Evolutionary conservation across 2,797 vertebrate species (phyloP).

Genomic region (Lepus townsendii): DNA sequence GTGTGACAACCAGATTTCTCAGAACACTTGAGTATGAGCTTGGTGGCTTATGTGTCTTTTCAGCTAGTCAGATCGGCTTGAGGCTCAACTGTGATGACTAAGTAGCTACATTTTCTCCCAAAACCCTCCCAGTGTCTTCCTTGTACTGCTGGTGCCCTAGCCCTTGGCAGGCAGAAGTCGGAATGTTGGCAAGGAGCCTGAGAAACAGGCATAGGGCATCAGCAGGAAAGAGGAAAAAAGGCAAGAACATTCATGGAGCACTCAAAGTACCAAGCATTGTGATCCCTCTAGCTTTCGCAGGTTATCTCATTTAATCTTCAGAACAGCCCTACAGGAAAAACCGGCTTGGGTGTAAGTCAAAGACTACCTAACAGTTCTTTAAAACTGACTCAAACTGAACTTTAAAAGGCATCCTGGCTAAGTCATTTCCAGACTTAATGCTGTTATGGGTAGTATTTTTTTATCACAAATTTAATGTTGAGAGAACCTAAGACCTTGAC

Average conservation of each 20-base stretch:
- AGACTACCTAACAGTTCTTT: constrained; percentile 20
- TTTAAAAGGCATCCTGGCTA: constrained; percentile 35
- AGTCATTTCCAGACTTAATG: constrained; percentile 29
- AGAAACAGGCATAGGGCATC: neutral
- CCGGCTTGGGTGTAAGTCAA: neutral
- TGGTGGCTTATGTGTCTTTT: constrained; percentile 7
- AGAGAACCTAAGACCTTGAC: constrained; percentile 48
- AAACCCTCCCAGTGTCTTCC: neutral
- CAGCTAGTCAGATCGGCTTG: constrained; percentile 9
- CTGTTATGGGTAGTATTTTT: neutral
- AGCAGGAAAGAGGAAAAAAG: neutral
- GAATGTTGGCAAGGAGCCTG: neutral
- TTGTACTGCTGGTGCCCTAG: neutral
- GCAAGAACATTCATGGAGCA: neutral
- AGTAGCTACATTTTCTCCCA: constrained; percentile 3
- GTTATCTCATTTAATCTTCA: neutral
- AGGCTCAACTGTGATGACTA: neutral
- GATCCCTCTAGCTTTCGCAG: neutral
- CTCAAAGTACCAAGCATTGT: neutral
- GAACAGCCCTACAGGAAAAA: constrained; percentile 8
- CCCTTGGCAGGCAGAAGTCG: neutral
- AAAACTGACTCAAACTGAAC: constrained; percentile 6
- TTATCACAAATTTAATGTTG: constrained; percentile 18
- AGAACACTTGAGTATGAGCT: constrained; percentile 33
- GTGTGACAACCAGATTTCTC: neutral